Conservation (phyloP, 30 jellyfish, hydroid and myxozoan species). For the Euphysa ruthae region DNA sequence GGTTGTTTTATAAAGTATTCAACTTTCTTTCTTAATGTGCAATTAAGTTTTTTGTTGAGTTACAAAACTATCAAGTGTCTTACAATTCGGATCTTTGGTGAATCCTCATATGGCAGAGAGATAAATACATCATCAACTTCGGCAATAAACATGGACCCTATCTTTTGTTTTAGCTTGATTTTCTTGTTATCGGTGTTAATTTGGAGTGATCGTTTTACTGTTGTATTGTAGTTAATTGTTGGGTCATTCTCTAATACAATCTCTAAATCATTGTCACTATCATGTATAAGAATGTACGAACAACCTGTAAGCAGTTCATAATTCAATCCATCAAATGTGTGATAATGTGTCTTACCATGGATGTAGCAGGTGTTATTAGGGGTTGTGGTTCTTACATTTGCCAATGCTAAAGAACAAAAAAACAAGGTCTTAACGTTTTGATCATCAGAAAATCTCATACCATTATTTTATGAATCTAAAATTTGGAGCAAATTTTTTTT, state of each 20-base stretch:
- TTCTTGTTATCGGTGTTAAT: constrained; percentile 40
- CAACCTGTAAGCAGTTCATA: constrained; percentile 71
- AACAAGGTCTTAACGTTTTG: no score
- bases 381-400: no score
- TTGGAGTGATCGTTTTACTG: constrained; percentile 72
- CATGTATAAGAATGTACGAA: constrained; percentile 75
- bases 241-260: constrained; percentile 72
- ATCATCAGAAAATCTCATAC: no score
- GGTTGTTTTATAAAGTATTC: no score
- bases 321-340: constrained; percentile 82
- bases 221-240: constrained; percentile 41
- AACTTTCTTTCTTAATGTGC: no score
- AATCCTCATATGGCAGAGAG: constrained; percentile 65
- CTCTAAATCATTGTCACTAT: constrained; percentile 48
- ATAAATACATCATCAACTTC: constrained; percentile 53
- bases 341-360: constrained; percentile 71
- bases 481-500: no score
- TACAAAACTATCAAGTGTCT: background rate
- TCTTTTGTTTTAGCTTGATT: constrained; percentile 71
- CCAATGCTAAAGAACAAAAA: no score
- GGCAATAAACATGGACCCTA: constrained; percentile 43
- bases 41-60: no score
- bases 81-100: constrained; percentile 71
- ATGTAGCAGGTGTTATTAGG: constrained; percentile 79
- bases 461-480: no score